Evolutionary conservation across 2,888 invertebrate species (phyloP).

Genomic region (Metacarcinus magister): DNA sequence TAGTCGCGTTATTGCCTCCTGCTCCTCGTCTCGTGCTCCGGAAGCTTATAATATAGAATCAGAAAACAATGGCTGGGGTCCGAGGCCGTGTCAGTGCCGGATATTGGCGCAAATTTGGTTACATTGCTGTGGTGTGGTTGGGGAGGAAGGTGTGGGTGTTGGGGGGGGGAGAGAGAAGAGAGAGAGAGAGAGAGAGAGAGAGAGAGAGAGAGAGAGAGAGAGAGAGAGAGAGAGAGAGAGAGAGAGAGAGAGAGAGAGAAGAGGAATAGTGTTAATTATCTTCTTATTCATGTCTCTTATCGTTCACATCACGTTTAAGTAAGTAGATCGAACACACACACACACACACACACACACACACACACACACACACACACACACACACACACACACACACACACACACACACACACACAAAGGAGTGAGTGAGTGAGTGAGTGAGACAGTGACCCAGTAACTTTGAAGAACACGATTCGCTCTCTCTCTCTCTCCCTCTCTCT

Average conservation of each 20-base stretch:
- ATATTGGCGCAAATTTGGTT: not conserved
- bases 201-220: not conserved
- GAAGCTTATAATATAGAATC: not conserved
- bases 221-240: no score
- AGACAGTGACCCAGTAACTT: no score
- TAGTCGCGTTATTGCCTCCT: not conserved
- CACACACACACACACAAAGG: no score
- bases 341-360: no score
- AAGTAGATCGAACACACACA: no score
- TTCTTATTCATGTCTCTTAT: no score
- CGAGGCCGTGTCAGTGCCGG: not conserved
- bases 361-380: no score
- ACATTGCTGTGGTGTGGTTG: not conserved
- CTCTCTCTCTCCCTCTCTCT: not conserved
- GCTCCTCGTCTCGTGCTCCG: not conserved
- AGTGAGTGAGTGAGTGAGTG: no score
- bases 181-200: not conserved
- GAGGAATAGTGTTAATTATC: no score
- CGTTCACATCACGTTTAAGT: no score
- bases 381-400: no score
- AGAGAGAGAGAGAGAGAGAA: no score
- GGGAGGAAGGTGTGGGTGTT: not conserved
- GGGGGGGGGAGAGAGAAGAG: not conserved
- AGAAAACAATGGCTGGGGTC: conserved; percentile 11
- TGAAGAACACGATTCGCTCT: not conserved